phyloP scores from a whole-genome alignment of 2,888 invertebrate species.

The Gymnocheta viridis region DNA sequence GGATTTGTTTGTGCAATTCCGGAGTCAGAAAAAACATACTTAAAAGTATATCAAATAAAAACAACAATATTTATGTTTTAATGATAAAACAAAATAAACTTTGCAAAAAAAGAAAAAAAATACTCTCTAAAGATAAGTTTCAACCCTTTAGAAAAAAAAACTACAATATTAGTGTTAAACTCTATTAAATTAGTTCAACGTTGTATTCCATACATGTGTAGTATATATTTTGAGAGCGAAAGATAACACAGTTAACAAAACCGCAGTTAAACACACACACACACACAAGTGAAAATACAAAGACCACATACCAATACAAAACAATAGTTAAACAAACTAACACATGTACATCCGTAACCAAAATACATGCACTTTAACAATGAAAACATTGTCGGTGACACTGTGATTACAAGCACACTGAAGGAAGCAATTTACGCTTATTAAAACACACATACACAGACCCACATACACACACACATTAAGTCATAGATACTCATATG shows the following conservation, averaged over 20 bases:
- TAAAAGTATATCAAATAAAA: not conserved
- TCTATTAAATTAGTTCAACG: slow-evolving; percentile 62
- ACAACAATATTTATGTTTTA: slow-evolving; percentile 18
- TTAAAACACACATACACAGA: not conserved
- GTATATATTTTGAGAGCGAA: slow-evolving; percentile 20
- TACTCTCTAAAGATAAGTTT: not conserved
- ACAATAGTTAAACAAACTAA: not conserved
- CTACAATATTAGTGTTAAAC: slow-evolving; percentile 40
- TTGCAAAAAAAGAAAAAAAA: not conserved
- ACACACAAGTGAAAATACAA: not conserved
- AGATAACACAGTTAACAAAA: slow-evolving; percentile 51
- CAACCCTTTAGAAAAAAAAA: slow-evolving; percentile 9
- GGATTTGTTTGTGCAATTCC: slow-evolving; percentile 15
- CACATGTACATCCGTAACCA: not conserved
- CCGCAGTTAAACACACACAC: not conserved
- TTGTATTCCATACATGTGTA: slow-evolving; percentile 38
- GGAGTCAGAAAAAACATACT: slow-evolving; percentile 5
- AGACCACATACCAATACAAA: slow-evolving; percentile 7
- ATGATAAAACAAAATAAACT: slow-evolving; percentile 35
- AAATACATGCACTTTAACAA: slow-evolving; percentile 36
- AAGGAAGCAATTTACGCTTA: not conserved
- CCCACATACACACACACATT: not conserved
- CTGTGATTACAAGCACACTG: not conserved
- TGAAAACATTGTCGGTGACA: slow-evolving; percentile 19
- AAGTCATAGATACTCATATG: slow-evolving; percentile 7